These are phyloP conservation scores for Antrozous pallidus DNA, from an alignment of 2,797 vertebrate species.

Conservation along the genomic window DNA sequence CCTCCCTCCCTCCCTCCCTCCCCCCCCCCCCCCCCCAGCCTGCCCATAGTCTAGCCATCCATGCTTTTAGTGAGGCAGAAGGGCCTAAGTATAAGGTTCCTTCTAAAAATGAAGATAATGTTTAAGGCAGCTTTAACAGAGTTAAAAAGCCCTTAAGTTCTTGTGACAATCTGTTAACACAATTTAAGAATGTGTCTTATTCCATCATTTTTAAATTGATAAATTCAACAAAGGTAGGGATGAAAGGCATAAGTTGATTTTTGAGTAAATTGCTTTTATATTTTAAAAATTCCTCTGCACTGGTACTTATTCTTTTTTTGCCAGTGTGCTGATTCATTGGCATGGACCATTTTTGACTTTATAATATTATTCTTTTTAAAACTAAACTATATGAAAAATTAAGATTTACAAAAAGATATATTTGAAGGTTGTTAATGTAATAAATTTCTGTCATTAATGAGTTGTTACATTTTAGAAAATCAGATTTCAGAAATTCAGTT, in stretches of 20 bases:
- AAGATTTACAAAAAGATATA: constrained; percentile 14
- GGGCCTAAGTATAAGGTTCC: neutral
- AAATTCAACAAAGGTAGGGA: constrained; percentile 13
- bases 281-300: neutral
- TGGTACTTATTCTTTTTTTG: neutral
- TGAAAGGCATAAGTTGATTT: neutral
- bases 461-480: neutral
- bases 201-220: constrained; percentile 3
- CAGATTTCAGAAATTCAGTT: neutral
- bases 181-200: constrained; percentile 39
- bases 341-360: neutral
- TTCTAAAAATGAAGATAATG: neutral
- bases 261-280: constrained; percentile 26
- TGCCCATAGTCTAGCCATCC: neutral
- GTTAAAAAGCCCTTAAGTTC: neutral
- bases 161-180: neutral
- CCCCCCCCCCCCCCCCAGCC: too few relatives aligned
- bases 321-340: neutral
- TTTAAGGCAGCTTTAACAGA: neutral
- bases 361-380: neutral
- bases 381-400: constrained; percentile 34
- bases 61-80: neutral
- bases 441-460: neutral
- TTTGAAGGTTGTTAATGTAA: neutral
- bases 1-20: too few relatives aligned